These are phyloP conservation scores for Lasioglossum oenotherae DNA, from an alignment of 2,888 invertebrate species.

Conservation along the genomic window DNA sequence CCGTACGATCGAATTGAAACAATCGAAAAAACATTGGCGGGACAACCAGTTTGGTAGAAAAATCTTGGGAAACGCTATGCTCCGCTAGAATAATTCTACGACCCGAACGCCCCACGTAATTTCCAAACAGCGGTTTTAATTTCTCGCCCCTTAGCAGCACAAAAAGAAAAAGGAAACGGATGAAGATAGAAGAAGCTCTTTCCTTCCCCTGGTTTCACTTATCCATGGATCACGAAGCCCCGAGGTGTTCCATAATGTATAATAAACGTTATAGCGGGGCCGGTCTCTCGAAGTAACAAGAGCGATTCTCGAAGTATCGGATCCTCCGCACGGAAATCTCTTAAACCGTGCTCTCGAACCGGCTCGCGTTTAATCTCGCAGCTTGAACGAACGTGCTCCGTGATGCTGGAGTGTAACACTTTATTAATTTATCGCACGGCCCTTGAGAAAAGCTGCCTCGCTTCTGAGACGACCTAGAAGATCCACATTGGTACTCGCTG, in stretches of 20 bases:
- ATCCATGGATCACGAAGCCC: background rate
- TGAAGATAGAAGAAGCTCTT: background rate
- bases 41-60: background rate
- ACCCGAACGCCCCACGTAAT: background rate
- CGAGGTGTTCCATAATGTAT: background rate
- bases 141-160: background rate
- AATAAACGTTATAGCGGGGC: background rate
- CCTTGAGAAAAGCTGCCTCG: conserved; percentile 2
- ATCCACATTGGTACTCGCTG: conserved; percentile 7
- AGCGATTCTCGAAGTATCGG: background rate
- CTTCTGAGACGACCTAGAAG: conserved; percentile 15
- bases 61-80: background rate
- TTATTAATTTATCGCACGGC: conserved; percentile 10
- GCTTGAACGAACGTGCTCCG: background rate
- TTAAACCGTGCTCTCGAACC: conserved; percentile 2
- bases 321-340: background rate
- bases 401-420: background rate
- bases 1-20: no score
- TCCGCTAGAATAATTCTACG: background rate
- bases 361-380: background rate
- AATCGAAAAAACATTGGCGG: background rate
- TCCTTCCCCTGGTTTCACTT: background rate
- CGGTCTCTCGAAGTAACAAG: background rate
- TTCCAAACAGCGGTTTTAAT: background rate
- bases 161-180: background rate